Conservation (phyloP, 2,113 vertebrate genomes). For the Cochlearius cochlearius region DNA sequence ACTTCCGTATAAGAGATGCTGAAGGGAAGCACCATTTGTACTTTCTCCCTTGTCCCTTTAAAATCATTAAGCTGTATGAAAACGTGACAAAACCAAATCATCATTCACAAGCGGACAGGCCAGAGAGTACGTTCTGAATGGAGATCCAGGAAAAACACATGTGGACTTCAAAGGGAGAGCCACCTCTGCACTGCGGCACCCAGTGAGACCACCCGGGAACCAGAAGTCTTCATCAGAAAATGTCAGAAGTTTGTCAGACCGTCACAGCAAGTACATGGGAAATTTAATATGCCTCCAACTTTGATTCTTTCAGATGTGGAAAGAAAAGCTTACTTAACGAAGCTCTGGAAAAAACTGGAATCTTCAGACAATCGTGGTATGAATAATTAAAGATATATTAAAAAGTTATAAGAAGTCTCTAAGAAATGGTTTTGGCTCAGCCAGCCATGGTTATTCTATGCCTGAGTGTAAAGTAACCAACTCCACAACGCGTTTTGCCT, state of each 20-base stretch:
- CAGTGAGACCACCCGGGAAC: neutral
- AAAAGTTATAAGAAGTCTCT: conserved; percentile 51
- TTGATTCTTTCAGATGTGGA: neutral
- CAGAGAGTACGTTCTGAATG: neutral
- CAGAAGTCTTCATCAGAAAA: neutral
- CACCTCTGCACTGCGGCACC: neutral
- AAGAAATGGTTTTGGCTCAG: conserved; percentile 45
- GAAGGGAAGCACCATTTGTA: neutral
- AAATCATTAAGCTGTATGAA: neutral
- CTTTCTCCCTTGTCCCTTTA: neutral
- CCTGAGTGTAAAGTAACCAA: conserved; percentile 65
- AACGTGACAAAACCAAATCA: neutral
- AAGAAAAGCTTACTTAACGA: neutral
- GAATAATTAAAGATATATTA: conserved; percentile 61
- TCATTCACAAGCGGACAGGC: neutral
- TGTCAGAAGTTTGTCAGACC: neutral
- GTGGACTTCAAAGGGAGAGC: neutral
- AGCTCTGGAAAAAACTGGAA: neutral
- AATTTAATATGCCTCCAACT: neutral
- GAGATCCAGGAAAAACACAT: neutral
- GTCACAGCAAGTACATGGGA: neutral
- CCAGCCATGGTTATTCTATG: conserved; percentile 59
- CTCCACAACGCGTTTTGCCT: conserved; percentile 48
- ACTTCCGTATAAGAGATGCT: neutral
- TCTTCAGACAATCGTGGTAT: conserved; percentile 24